Base-by-base conservation (phyloP, 2,113 vertebrate genomes). In the Epinephelus lanceolatus region DNA sequence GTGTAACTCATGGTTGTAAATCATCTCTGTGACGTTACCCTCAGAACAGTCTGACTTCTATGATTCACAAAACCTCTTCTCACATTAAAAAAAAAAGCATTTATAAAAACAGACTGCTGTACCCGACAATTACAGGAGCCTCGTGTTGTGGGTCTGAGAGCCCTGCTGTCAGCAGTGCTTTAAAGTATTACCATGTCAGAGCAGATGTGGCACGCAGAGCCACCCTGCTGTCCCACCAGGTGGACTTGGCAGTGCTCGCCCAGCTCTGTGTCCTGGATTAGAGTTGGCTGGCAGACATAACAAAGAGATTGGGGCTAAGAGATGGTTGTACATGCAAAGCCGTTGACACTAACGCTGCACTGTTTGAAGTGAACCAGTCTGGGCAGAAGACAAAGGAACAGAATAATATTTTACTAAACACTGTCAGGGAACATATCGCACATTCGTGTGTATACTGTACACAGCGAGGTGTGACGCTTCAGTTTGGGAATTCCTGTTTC, bases 171-270 rank as follows among this genome's bases (percentile, higher is more conserved):
- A 81, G 74, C 60, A 69, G 63, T 71, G 62, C 63, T 81, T 74
- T 67, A 60, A 78, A 66, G 70, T 53, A 56, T 65, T 75, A 76
- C 68, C 67, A 18, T 71, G 72, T 83, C 67, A 25, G 69, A 76
- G 70, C 79, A 81, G 73, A 83, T 80, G 88, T 88, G 84, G 82
- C 19, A 1, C 5, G 1, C 55, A 80, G 25, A 83, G 76, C 33
- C 59, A 30, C 78, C 84, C 69, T 59, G 69, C 80, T 83, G 87
- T 76, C 53, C 53, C 80, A 61, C 30, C 85, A 86, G 80, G 80
- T 84, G 80, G 83, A 86, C 69, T 61, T 76, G 74, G 82, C 82
- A 78, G 47, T 15, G 33, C 55, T 80, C 21, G n/a, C 6, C 10
- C 4, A 4, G 18, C 61, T 69, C 74, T 47, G 52, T 33, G 15